A percentile compares a stretch with the other conserved stretches of the same genome.
Evolutionary conservation across 1,140 invertebrate genomes (phyloP).

Genomic region (Heliconius eleuchia): DNA sequence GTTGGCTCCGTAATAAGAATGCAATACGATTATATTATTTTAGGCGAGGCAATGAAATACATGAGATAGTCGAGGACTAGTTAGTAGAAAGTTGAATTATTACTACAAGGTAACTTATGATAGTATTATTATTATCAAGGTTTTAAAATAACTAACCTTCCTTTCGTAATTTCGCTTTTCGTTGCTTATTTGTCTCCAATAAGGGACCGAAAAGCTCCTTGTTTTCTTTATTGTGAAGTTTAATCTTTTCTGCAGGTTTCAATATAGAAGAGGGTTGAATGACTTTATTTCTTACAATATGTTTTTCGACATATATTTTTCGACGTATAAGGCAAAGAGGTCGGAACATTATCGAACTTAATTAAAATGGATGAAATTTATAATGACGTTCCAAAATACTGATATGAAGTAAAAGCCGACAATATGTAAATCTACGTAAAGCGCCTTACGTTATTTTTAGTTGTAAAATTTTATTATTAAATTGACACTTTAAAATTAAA

Average conservation of each 20-base stretch:
- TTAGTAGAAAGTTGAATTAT: constrained; percentile 38
- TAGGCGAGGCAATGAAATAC: constrained; percentile 17
- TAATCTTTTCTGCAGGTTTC: constrained; percentile 68
- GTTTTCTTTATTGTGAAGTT: constrained; percentile 72
- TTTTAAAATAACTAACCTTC: constrained; percentile 54
- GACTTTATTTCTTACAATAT: constrained; percentile 66
- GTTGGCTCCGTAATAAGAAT: background rate
- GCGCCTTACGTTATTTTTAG: background rate
- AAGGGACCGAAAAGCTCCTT: constrained; percentile 75
- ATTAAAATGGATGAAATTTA: background rate
- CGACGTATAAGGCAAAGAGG: constrained; percentile 29
- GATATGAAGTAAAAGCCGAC: background rate
- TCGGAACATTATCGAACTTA: constrained; percentile 36
- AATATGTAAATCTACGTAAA: background rate
- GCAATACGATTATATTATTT: background rate
- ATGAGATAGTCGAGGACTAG: background rate
- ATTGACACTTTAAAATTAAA: background rate
- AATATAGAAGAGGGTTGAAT: constrained; percentile 61
- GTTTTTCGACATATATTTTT: constrained; percentile 41
- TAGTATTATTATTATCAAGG: constrained; percentile 11
- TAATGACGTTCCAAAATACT: background rate
- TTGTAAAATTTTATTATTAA: background rate
- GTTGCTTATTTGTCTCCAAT: constrained; percentile 69
- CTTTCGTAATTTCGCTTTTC: constrained; percentile 60
- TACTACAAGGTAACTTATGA: constrained; percentile 33